phyloP scores from a whole-genome alignment of 2,113 vertebrate genomes.

The Phyllostomus hastatus region DNA sequence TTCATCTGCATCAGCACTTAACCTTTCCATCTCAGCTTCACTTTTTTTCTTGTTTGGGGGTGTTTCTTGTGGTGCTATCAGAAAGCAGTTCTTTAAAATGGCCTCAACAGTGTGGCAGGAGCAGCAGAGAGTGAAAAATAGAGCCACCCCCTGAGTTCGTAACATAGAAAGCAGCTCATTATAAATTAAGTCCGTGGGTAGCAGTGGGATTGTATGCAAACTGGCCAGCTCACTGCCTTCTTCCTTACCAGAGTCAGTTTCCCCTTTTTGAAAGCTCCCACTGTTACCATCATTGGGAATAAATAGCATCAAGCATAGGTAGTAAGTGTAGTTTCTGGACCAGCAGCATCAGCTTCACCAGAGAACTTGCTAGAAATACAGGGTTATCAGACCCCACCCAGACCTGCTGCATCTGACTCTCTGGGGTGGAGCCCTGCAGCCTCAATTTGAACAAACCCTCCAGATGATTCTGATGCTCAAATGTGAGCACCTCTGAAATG shows the following conservation, averaged over 20 bases:
- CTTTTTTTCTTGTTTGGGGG: neutral
- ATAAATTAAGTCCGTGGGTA: no score
- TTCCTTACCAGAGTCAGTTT: neutral
- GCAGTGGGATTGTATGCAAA: neutral
- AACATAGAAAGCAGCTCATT: neutral
- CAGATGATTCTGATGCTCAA: neutral
- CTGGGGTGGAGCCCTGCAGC: neutral
- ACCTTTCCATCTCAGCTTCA: neutral
- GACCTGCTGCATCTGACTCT: neutral
- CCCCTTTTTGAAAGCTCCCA: neutral
- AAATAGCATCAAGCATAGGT: neutral
- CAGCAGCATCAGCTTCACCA: neutral
- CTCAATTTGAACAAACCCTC: neutral
- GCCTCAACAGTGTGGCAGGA: rapidly evolving
- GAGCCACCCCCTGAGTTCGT: neutral
- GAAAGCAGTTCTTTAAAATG: neutral
- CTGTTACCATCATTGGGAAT: neutral
- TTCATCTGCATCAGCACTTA: neutral
- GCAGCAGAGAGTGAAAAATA: neutral
- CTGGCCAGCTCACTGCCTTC: neutral
- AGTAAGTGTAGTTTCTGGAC: neutral
- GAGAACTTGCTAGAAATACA: neutral
- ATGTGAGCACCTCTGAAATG: neutral
- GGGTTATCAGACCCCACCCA: neutral
- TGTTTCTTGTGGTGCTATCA: neutral